A percentile compares a stretch with the other conserved stretches of the same genome.
Evolutionary conservation across 2,113 vertebrate genomes (phyloP).

Genomic region (Gymnogyps californianus): DNA sequence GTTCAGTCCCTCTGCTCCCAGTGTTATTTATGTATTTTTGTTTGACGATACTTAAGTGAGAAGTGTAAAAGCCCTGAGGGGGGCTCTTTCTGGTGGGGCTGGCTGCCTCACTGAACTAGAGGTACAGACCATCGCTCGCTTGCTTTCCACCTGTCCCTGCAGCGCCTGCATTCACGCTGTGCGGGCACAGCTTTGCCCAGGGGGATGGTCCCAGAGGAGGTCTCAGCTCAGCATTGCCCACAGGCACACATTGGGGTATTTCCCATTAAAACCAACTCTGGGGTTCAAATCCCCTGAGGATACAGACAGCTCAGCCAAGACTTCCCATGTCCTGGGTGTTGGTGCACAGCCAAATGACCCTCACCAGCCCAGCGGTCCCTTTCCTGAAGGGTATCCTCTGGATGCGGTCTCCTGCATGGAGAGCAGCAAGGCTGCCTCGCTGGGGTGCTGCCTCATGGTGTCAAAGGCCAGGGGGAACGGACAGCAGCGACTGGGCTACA

Average conservation of each 20-base stretch:
- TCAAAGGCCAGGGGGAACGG: neutral
- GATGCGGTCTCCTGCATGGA: accelerated
- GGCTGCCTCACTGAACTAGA: neutral
- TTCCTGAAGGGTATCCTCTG: neutral
- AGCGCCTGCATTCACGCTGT: accelerated
- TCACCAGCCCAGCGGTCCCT: neutral
- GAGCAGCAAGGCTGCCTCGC: neutral
- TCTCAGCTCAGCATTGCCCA: neutral
- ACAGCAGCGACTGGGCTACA: neutral
- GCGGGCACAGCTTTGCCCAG: neutral
- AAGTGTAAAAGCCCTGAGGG: neutral
- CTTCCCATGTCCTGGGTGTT: neutral
- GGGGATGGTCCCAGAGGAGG: neutral
- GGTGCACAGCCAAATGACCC: neutral
- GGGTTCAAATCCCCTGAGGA: neutral
- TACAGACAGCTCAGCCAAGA: neutral
- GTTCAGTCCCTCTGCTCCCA: neutral
- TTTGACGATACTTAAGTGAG: neutral
- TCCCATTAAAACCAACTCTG: neutral
- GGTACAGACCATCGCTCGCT: too few species aligned
- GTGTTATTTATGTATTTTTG: neutral
- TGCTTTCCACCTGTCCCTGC: neutral
- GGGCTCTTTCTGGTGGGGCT: neutral
- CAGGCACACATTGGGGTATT: neutral
- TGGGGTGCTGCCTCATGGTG: accelerated